These are phyloP conservation scores for Oxygymnocypris stewartii DNA, from an alignment of 2,113 vertebrate genomes.

Conservation along the genomic window DNA sequence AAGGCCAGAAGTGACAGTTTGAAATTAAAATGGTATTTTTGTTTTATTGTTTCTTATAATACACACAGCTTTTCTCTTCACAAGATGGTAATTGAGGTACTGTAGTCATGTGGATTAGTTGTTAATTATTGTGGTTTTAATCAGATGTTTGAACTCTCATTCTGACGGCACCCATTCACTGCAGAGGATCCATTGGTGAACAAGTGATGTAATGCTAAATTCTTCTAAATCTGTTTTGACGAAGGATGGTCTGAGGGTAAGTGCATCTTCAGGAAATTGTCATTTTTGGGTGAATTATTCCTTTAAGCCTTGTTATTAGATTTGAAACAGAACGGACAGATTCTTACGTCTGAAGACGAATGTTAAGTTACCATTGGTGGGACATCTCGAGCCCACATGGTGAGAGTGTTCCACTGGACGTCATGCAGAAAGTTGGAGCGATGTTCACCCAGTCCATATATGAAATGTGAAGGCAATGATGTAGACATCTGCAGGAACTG, in stretches of 20 bases:
- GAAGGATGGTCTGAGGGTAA: not conserved
- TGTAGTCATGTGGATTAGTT: not conserved
- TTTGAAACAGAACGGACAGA: not conserved
- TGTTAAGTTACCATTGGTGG: constrained; percentile 76
- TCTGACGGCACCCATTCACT: not conserved
- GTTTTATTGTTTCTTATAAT: not conserved
- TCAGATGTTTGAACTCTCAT: not conserved
- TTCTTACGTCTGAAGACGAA: not conserved
- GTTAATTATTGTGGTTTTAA: not conserved
- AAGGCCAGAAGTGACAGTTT: not conserved
- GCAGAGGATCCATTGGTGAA: not conserved
- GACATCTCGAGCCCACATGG: constrained; percentile 86
- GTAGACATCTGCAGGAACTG: constrained; percentile 88
- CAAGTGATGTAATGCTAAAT: not conserved
- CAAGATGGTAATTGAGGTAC: not conserved
- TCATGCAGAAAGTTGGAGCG: constrained; percentile 79
- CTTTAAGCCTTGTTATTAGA: not conserved
- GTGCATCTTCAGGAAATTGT: not conserved
- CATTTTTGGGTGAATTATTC: no score
- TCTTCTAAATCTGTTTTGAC: not conserved
- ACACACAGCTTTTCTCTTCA: not conserved
- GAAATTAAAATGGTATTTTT: not conserved
- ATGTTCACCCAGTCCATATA: constrained; percentile 87
- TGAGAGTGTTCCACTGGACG: constrained; percentile 84
- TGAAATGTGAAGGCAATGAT: constrained; percentile 70